Percentiles rank a stretch among this genome's conserved stretches.
These are phyloP conservation scores for Nomada ruficornis DNA, from an alignment of 2,888 invertebrate species.

Conservation along the genomic window DNA sequence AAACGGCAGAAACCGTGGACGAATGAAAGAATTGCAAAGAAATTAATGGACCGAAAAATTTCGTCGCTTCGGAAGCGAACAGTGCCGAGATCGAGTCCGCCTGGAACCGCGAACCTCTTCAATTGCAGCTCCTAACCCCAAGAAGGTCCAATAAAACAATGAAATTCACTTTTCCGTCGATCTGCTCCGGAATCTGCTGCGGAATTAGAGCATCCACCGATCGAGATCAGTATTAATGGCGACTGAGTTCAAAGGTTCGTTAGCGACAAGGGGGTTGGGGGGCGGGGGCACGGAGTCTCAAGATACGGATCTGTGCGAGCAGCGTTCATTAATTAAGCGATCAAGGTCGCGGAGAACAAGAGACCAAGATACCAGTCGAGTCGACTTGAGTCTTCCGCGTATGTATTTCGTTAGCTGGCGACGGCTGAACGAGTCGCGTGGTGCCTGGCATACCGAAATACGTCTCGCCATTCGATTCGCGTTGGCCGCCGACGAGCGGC, in stretches of 20 bases:
- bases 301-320: slow-evolving; percentile 54
- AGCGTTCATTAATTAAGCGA: slow-evolving; percentile 57
- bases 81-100: neutral
- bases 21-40: neutral
- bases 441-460: slow-evolving; percentile 22
- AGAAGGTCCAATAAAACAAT: slow-evolving; percentile 9
- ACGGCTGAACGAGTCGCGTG: no score
- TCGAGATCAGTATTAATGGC: slow-evolving; percentile 47
- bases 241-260: slow-evolving; percentile 44
- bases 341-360: slow-evolving; percentile 57
- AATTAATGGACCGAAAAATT: no score
- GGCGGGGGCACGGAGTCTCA: neutral
- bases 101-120: neutral
- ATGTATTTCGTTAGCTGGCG: neutral
- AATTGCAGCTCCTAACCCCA: neutral
- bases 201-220: neutral
- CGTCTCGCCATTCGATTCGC: neutral
- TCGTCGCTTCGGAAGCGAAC: neutral
- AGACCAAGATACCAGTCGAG: slow-evolving; percentile 15
- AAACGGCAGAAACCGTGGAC: no score
- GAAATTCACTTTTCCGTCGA: slow-evolving; percentile 36
- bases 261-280: slow-evolving; percentile 15
- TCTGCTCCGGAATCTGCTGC: slow-evolving; percentile 1
- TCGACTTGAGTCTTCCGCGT: slow-evolving; percentile 37
- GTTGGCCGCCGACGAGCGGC: slow-evolving; percentile 1